phyloP scores from a whole-genome alignment of 2,797 vertebrate genomes.

The Chiloscyllium punctatum region DNA sequence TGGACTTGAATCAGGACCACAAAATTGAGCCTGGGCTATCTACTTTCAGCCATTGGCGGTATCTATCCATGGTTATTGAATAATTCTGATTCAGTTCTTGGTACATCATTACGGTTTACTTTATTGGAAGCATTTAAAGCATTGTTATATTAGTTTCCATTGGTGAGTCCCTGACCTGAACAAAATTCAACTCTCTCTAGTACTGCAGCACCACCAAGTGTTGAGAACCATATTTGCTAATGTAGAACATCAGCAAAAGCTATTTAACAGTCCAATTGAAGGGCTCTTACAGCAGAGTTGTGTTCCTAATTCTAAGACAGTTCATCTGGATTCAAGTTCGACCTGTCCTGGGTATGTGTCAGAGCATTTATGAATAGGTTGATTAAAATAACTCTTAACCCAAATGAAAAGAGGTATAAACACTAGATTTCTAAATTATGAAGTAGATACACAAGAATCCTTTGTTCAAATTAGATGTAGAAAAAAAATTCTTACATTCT shows the following conservation, averaged over 20 bases:
- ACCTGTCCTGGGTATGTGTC: too few relatives aligned
- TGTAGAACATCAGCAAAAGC: neutral
- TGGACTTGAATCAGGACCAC: too few relatives aligned
- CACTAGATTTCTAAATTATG: neutral
- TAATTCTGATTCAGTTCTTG: neutral
- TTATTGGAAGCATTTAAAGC: neutral
- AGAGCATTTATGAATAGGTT: too few relatives aligned
- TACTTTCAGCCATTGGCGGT: neutral
- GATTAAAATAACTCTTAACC: too few relatives aligned
- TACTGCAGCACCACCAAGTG: slow-evolving; percentile 31
- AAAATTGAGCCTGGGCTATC: neutral
- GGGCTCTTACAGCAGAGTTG: too few relatives aligned
- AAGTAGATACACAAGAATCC: neutral
- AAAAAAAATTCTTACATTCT: neutral
- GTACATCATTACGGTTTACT: neutral
- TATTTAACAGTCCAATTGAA: neutral
- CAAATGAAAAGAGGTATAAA: neutral
- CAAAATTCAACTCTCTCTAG: neutral
- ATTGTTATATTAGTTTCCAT: neutral
- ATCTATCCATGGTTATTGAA: neutral
- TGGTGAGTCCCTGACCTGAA: neutral
- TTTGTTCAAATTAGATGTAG: neutral
- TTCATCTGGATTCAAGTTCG: too few relatives aligned
- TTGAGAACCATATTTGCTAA: neutral
- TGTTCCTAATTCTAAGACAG: too few relatives aligned